Conservation (phyloP, 2,113 vertebrate genomes). For the Ameiurus melas region DNA sequence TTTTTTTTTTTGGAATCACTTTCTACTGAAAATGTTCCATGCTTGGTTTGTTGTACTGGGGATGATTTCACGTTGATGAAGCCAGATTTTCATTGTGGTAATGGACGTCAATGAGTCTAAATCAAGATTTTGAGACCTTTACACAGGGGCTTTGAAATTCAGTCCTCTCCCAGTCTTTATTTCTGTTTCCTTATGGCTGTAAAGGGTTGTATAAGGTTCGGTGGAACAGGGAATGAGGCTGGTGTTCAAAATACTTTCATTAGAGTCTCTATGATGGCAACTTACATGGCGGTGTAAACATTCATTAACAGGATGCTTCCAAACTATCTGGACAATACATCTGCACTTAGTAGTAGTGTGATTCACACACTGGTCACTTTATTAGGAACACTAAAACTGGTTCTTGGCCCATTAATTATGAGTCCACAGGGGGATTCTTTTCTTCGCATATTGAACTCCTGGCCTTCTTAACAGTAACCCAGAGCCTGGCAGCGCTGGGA, state of each 20-base stretch:
- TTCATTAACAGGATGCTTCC: constrained; percentile 12
- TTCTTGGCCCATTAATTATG: too few relatives aligned
- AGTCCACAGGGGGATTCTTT: too few relatives aligned
- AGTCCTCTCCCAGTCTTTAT: neutral
- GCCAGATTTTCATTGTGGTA: neutral
- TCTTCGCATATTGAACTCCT: too few relatives aligned
- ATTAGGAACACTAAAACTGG: neutral
- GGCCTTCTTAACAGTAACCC: too few relatives aligned
- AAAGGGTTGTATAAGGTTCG: neutral
- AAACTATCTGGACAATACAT: neutral
- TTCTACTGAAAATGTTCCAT: neutral
- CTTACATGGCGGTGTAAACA: neutral
- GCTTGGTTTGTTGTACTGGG: neutral
- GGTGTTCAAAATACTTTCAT: constrained; percentile 9
- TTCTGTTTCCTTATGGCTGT: neutral
- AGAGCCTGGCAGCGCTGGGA: too few relatives aligned
- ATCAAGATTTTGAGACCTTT: neutral
- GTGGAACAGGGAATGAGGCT: neutral
- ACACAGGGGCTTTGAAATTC: neutral
- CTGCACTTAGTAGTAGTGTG: neutral
- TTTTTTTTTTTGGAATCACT: too few relatives aligned
- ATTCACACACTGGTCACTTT: neutral
- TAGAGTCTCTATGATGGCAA: constrained; percentile 9
- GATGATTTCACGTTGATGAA: neutral
- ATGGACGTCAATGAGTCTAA: neutral